These are phyloP conservation scores for Calameuta filiformis DNA, from an alignment of 2,888 invertebrate genomes.

Conservation along the genomic window DNA sequence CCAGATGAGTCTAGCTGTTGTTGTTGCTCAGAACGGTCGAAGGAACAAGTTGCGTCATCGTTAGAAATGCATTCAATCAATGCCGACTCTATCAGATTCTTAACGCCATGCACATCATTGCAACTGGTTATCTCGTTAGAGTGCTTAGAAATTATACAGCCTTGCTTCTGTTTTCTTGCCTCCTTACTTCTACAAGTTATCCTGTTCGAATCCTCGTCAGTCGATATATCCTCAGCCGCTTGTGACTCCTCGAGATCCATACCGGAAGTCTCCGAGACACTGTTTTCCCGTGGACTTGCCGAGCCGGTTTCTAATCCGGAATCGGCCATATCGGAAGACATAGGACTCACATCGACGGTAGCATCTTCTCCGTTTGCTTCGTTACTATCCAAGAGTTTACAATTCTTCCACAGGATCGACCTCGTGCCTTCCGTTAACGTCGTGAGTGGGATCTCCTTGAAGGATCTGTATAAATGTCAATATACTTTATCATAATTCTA, in stretches of 20 bases:
- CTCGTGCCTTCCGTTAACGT: neutral
- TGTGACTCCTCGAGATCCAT: constrained; percentile 42
- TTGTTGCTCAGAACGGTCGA: constrained; percentile 40
- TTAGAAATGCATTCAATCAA: constrained; percentile 30
- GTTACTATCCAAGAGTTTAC: neutral
- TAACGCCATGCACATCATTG: constrained; percentile 18
- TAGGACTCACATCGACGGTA: constrained; percentile 43
- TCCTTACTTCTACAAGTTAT: constrained; percentile 29
- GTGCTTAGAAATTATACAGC: neutral
- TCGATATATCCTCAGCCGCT: constrained; percentile 53
- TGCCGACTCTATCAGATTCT: constrained; percentile 22
- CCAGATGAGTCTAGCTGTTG: constrained; percentile 40
- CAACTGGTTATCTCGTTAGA: constrained; percentile 13
- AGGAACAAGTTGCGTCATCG: constrained; percentile 42
- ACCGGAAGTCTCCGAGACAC: constrained; percentile 61
- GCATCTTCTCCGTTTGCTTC: constrained; percentile 28
- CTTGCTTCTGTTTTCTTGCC: constrained; percentile 21
- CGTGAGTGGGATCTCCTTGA: neutral
- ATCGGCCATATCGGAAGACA: constrained; percentile 63
- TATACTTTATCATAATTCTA: neutral
- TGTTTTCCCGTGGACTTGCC: constrained; percentile 63
- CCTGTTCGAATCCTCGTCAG: constrained; percentile 55
- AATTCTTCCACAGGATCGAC: neutral
- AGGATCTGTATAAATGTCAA: neutral
- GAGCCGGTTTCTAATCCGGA: constrained; percentile 65